These are phyloP conservation scores for Strix uralensis DNA, from an alignment of 2,113 vertebrate genomes.

Conservation along the genomic window DNA sequence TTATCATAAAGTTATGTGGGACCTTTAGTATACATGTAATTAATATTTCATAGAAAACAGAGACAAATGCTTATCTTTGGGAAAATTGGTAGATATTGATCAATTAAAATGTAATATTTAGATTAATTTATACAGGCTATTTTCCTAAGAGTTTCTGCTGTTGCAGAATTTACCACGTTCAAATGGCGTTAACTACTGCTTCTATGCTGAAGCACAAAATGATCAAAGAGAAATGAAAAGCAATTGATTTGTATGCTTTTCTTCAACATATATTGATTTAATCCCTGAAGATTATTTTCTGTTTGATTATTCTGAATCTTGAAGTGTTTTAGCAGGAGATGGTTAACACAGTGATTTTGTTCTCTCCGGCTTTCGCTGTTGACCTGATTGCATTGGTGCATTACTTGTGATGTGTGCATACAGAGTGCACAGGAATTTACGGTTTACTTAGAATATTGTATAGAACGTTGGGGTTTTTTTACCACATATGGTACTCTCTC, in stretches of 20 bases:
- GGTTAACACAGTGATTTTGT: neutral
- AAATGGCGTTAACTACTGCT: fast-evolving
- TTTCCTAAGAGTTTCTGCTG: neutral
- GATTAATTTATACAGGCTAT: neutral
- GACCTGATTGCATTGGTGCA: neutral
- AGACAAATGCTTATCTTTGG: neutral
- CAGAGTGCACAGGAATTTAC: neutral
- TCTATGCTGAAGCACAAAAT: neutral
- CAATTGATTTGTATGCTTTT: neutral
- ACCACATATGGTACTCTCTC: fast-evolving
- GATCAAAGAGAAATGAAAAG: neutral
- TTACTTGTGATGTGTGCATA: neutral
- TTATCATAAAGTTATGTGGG: neutral
- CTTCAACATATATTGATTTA: neutral
- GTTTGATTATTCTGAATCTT: neutral
- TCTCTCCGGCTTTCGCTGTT: neutral
- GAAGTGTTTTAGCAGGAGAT: neutral
- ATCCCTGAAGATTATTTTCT: neutral
- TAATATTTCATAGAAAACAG: neutral
- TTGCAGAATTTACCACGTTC: neutral
- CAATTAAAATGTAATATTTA: neutral
- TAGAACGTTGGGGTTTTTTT: neutral
- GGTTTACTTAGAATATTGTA: neutral
- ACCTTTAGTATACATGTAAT: neutral
- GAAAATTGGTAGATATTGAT: neutral